Evolutionary conservation across 2,113 vertebrate species (phyloP), one percentile per base, ranked within the genome.

Genomic region (Numida meleagris): DNA sequence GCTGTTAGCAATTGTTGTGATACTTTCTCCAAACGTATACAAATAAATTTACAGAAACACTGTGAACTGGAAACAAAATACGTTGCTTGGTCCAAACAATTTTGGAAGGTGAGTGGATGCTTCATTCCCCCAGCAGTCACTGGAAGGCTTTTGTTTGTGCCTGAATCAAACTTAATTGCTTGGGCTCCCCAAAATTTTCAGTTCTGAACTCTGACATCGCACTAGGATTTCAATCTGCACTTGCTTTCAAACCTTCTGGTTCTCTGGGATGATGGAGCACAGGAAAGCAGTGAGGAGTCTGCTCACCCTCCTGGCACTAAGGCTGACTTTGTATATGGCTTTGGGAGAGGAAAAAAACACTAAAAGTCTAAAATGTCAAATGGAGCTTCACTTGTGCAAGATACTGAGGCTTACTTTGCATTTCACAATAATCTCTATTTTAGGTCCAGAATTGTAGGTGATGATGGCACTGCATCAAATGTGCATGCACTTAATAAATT

Each of bases 141-240:
- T 10, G 14, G 65, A 88, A 80, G 38, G 55, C 58, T 88, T 94
- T 66, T 20, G 82, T 85, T 57, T 73, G 45, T 43, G 27, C 58
- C 40, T 80, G 18, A 95, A 95, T 48, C 53, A 74, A 80, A 89
- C 77, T 45, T 5, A 50, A 85, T 73, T 89, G 63, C 42, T 66
- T 70, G 80, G 79, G 66, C 55, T 93, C 70, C 85, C 72, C 16
- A 72, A 65, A 50, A 80, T 68, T 24, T 62, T 94, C 82, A 53
- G 72, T 58, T 42, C 45, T 66, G 71, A 88, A 77, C 36, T 53
- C 40, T 1, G 10, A 59, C 36, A 29, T 27, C 66, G 40, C 63
- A 42, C 36, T 13, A 59, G 72, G 66, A 65, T 72, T 87, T 94
- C 0, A 1, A 61, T 57, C 66, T 72, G 16, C 33, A 33, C 45